Percentiles rank a stretch among this genome's conserved stretches.
phyloP scores from a whole-genome alignment of 2,797 vertebrate genomes.

The Enteromius radiatus region DNA sequence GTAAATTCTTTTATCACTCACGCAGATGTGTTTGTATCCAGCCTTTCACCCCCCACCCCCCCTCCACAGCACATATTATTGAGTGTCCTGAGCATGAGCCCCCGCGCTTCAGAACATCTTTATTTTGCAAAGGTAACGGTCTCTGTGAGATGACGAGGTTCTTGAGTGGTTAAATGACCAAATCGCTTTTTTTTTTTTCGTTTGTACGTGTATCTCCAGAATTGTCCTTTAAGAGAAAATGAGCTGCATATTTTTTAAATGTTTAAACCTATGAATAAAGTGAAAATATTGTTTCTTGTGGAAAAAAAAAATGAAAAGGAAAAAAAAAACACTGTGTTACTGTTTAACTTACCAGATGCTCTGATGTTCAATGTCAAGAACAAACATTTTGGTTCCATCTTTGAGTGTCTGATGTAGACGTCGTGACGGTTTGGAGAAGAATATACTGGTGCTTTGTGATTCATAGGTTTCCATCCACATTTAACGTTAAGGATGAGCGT shows the following conservation, averaged over 20 bases:
- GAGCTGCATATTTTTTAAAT: slow-evolving; percentile 80
- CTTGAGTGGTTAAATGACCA: slow-evolving; percentile 75
- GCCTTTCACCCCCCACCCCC: slow-evolving; percentile 34
- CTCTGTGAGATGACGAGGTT: slow-evolving; percentile 84
- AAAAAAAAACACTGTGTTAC: slow-evolving; percentile 75
- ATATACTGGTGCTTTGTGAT: slow-evolving; percentile 66
- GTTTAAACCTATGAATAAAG: slow-evolving; percentile 69
- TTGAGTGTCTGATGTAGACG: slow-evolving; percentile 55
- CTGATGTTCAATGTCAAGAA: slow-evolving; percentile 71
- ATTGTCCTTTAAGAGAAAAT: slow-evolving; percentile 75
- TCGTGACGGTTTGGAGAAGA: slow-evolving; percentile 56
- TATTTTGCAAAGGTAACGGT: slow-evolving; percentile 80
- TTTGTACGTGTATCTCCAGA: slow-evolving; percentile 66
- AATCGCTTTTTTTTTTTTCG: slow-evolving; percentile 66
- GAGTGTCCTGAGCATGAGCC: slow-evolving; percentile 60
- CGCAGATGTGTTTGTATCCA: slow-evolving; percentile 59
- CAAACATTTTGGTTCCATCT: slow-evolving; percentile 65
- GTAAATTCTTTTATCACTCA: slow-evolving; percentile 59
- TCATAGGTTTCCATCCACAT: slow-evolving; percentile 56
- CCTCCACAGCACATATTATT: not conserved
- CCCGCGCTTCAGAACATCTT: slow-evolving; percentile 76
- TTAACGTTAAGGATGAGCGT: slow-evolving; percentile 1
- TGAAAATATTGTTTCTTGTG: slow-evolving; percentile 78
- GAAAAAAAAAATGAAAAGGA: slow-evolving; percentile 50
- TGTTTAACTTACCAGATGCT: slow-evolving; percentile 75